Percentiles rank a stretch among this genome's conserved stretches.
Conservation (phyloP, 2,888 invertebrate species). For the Saturnia japonica region DNA sequence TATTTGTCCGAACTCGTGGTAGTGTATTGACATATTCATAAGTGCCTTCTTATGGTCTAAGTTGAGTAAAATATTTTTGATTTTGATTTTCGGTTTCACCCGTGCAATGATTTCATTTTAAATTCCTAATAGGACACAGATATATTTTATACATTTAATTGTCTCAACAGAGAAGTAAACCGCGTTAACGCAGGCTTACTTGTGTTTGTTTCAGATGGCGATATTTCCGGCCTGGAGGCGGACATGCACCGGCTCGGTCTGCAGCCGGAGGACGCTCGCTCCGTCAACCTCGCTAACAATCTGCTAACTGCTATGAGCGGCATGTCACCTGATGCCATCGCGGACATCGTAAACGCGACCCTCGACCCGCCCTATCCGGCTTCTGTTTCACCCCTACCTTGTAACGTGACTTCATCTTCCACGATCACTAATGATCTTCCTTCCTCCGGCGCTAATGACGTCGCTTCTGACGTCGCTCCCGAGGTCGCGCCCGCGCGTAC, state of each 20-base stretch:
- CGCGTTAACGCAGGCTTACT: too few species aligned
- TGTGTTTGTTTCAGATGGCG: slow-evolving; percentile 17
- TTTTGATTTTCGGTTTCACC: too few species aligned
- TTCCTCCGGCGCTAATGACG: slow-evolving; percentile 2
- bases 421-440: background rate
- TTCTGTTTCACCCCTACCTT: slow-evolving; percentile 6
- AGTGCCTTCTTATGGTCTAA: too few species aligned
- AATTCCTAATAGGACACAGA: too few species aligned
- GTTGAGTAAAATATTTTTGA: too few species aligned
- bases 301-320: slow-evolving; percentile 66
- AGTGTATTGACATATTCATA: too few species aligned
- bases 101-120: too few species aligned
- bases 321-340: slow-evolving; percentile 58
- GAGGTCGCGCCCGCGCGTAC: background rate
- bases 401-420: background rate
- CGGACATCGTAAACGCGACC: slow-evolving; percentile 53
- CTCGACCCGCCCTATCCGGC: slow-evolving; percentile 28
- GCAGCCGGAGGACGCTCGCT: slow-evolving; percentile 19
- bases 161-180: background rate
- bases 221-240: slow-evolving; percentile 27
- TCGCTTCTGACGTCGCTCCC: slow-evolving; percentile 16
- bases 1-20: too few species aligned
- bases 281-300: slow-evolving; percentile 57
- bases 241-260: slow-evolving; percentile 24
- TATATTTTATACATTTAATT: too few species aligned